Conservation (phyloP, 2,797 vertebrate species). For the Pristis pectinata region DNA sequence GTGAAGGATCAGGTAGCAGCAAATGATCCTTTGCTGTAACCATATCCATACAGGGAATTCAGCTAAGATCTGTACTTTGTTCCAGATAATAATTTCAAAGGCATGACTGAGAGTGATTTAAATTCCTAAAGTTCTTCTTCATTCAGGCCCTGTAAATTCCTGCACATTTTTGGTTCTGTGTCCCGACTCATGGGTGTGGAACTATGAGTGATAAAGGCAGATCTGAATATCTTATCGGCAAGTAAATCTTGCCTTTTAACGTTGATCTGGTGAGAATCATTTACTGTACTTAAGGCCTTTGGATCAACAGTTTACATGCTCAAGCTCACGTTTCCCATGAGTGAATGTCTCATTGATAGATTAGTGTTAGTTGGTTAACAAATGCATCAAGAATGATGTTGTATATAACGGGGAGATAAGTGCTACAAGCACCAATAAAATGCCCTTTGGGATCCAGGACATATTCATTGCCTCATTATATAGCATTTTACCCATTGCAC, state of each 20-base stretch:
- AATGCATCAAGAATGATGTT: not conserved
- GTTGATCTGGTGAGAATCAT: not conserved
- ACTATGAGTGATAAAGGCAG: not conserved
- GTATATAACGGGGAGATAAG: not conserved
- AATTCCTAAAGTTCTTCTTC: constrained; percentile 24
- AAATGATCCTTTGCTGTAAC: not conserved
- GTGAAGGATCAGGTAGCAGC: not conserved
- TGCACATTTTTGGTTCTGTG: not conserved
- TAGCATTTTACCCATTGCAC: not conserved
- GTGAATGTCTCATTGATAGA: not conserved
- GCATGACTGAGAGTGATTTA: constrained; percentile 3
- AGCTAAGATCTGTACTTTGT: not conserved
- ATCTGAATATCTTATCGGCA: not conserved
- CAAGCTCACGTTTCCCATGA: not conserved
- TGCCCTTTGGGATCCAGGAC: not conserved
- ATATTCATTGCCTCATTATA: not conserved
- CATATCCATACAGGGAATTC: not conserved
- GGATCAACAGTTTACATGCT: not conserved
- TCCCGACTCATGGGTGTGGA: not conserved
- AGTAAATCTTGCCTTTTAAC: not conserved
- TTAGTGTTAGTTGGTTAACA: not conserved
- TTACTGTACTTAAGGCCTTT: not conserved
- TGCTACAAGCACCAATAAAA: not conserved
- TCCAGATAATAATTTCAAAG: constrained; percentile 17
- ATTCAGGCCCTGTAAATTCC: not conserved